Percentiles rank a stretch among this genome's conserved stretches.
Conservation (phyloP, 37 sponge, comb jelly and placozoan species). For the Agelas oroides region DNA sequence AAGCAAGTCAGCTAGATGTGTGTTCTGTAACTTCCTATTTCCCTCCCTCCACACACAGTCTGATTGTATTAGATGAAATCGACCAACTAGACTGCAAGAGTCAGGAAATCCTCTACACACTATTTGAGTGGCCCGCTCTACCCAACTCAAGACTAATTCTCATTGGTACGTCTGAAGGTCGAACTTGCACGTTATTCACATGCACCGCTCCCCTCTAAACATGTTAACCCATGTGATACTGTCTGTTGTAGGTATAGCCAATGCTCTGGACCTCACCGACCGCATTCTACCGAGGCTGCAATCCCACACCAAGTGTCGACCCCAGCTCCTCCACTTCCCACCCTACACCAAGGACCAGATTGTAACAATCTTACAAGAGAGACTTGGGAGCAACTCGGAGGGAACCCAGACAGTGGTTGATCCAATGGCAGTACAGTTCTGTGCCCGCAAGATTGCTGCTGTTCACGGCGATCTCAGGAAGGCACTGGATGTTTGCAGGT, state of each 20-base stretch:
- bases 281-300: slow-evolving; percentile 79
- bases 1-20: background rate
- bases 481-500: slow-evolving; percentile 94
- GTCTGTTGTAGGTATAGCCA: slow-evolving; percentile 87
- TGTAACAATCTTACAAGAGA: slow-evolving; percentile 58
- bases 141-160: slow-evolving; percentile 76
- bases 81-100: slow-evolving; percentile 78
- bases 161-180: slow-evolving; percentile 58
- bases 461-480: slow-evolving; percentile 93
- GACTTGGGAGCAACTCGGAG: background rate
- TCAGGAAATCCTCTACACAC: slow-evolving; percentile 83
- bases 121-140: slow-evolving; percentile 91
- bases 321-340: slow-evolving; percentile 78
- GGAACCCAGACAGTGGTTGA: slow-evolving; percentile 33
- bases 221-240: too few relatives aligned
- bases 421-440: slow-evolving; percentile 81
- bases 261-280: slow-evolving; percentile 89
- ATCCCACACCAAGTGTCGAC: slow-evolving; percentile 49
- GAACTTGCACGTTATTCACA: too few relatives aligned
- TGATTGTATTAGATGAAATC: slow-evolving; percentile 92
- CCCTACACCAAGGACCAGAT: slow-evolving; percentile 90
- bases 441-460: slow-evolving; percentile 90
- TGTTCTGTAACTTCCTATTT: background rate
- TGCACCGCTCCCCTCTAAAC: too few relatives aligned
- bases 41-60: too few relatives aligned